Percentiles rank a stretch among this genome's conserved stretches.
These are phyloP conservation scores for Rhopalosiphum maidis DNA, from an alignment of 1,140 invertebrate genomes.

Conservation along the genomic window DNA sequence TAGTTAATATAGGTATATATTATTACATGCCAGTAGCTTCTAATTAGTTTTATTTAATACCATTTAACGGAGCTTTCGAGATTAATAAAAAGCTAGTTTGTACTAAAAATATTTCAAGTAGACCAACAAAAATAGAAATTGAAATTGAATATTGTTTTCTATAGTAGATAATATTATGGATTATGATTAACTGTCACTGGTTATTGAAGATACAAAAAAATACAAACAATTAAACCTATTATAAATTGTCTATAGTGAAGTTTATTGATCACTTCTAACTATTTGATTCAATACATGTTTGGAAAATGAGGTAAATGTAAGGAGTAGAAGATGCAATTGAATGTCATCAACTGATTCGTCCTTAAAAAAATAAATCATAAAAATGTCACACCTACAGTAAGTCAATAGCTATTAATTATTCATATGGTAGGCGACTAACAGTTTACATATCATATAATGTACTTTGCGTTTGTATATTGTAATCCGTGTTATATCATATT, in stretches of 20 bases:
- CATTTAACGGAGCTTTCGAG: too few relatives aligned
- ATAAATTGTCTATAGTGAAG: background rate
- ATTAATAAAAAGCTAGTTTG: background rate
- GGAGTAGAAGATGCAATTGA: background rate
- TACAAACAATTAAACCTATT: background rate
- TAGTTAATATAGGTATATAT: background rate
- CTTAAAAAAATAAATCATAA: background rate
- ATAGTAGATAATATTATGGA: too few relatives aligned
- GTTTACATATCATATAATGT: too few relatives aligned
- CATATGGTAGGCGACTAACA: too few relatives aligned
- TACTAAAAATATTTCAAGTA: background rate
- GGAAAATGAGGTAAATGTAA: background rate
- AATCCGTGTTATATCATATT: too few relatives aligned
- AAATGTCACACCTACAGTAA: background rate
- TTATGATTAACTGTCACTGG: too few relatives aligned
- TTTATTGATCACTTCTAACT: background rate
- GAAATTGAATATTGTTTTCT: background rate
- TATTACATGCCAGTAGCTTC: background rate
- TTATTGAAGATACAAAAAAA: too few relatives aligned
- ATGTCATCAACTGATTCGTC: background rate
- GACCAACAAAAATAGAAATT: background rate
- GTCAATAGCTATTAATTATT: background rate
- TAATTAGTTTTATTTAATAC: too few relatives aligned
- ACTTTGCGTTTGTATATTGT: too few relatives aligned
- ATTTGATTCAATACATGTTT: too few relatives aligned